Base-by-base conservation (phyloP, 2,888 invertebrate genomes). In the Noctua pronuba region DNA sequence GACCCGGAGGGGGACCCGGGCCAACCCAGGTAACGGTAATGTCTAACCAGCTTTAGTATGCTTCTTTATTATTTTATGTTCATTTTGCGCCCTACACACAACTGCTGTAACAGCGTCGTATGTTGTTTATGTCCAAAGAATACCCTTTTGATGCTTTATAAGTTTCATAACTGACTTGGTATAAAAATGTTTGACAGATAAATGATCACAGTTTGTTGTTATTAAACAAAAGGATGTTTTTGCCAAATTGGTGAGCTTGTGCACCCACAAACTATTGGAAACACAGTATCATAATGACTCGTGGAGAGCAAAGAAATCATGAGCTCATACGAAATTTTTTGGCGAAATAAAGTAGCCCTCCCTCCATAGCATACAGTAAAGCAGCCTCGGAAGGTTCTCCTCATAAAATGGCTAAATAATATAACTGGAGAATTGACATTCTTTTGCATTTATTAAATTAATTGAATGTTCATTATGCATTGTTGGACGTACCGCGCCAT, bases 1-100 rank as follows among this genome's bases (percentile, higher is more conserved):
- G 60, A 83, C 92, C 2, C 90, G 96, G 60, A 93, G 97, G 1
- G 93, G 95, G 18, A 97, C 97, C 0, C 90, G 97, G 66, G 97
- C 97, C 49, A 97, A 97, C 79, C 96, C 96, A 74, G 94, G 96
- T 79, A 84, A 67, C 73, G 81, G 84, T 84, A 81, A 55, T 73
- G 80, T 69, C 49, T 18, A 55, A 31, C 65, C 3, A 64, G 24
- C 38, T 73, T 80, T 80, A 78, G 65, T 80, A 77, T 83, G 3
- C 2, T 69, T 44, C 21, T 49, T 67, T 31, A 60, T 35, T 31
- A 49, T 31, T 62, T 31, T 60, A 31, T 2, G 18, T 60, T 18
- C 31, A 62, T 16, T 28, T 58, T 28, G 1, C 0, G 16, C 2
- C 28, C 31, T 60, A 60, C 28, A 60, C 58, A 28, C 28, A 3